Evolutionary conservation across 2,113 vertebrate species (phyloP).

Genomic region (Noctilio leporinus): DNA sequence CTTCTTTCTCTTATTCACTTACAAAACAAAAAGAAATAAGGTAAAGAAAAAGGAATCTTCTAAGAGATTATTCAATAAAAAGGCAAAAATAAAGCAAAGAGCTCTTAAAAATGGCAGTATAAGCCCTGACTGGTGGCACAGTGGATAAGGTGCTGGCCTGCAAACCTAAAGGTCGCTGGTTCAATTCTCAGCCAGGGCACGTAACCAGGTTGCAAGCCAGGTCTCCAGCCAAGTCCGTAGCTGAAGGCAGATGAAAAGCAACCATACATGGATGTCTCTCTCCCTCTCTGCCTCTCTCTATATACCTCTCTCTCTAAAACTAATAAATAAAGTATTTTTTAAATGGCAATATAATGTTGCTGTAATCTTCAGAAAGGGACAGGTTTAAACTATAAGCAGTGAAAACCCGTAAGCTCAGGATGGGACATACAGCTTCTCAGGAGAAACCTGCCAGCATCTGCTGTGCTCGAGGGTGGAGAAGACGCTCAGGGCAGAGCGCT

Average conservation of each 20-base stretch:
- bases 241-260: too few relatives aligned
- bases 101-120: constrained; percentile 8
- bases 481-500: not conserved
- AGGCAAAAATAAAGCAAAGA: not conserved
- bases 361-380: not conserved
- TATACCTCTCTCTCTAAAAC: too few relatives aligned
- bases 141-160: too few relatives aligned
- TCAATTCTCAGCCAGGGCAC: too few relatives aligned
- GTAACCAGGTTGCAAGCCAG: too few relatives aligned
- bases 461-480: not conserved
- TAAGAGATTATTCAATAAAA: not conserved
- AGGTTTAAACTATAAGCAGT: not conserved
- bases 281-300: too few relatives aligned
- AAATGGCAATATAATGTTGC: not conserved
- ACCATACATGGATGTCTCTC: too few relatives aligned
- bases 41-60: not conserved
- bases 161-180: too few relatives aligned
- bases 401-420: not conserved
- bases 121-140: too few relatives aligned
- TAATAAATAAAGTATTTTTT: too few relatives aligned
- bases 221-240: too few relatives aligned
- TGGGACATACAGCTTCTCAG: not conserved
- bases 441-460: not conserved
- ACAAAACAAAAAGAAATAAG: not conserved
- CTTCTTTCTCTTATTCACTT: not conserved